Evolutionary conservation across 2,797 vertebrate species (phyloP).

Genomic region (Coracias cyanogaster): DNA sequence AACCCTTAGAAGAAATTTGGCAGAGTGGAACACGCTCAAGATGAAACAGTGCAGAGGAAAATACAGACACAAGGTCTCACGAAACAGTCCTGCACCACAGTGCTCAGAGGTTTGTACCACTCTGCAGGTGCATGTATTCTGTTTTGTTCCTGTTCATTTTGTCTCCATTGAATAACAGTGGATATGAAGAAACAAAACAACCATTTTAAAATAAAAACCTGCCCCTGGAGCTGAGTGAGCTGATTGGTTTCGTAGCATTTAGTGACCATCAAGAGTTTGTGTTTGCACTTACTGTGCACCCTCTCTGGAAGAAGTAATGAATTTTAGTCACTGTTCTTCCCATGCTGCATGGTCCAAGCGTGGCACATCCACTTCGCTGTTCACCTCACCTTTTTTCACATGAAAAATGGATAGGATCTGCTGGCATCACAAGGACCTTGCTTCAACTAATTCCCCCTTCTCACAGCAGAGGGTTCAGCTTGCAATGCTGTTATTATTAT

Average conservation of each 20-base stretch:
- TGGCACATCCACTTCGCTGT: not conserved
- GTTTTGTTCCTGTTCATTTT: not conserved
- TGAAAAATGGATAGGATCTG: not conserved
- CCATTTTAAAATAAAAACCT: not conserved
- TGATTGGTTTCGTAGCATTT: fast-evolving
- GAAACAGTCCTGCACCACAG: not conserved
- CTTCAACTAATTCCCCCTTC: not conserved
- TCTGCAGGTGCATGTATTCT: not conserved
- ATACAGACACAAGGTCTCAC: not conserved
- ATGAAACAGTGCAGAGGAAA: not conserved
- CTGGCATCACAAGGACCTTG: not conserved
- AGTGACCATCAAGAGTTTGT: not conserved
- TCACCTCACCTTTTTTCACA: not conserved
- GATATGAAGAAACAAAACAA: not conserved
- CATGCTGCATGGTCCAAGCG: fast-evolving
- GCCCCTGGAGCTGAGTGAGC: not conserved
- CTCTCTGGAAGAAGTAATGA: not conserved
- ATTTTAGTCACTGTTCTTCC: not conserved
- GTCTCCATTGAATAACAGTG: not conserved
- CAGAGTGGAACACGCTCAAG: not conserved
- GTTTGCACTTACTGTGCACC: too few relatives aligned
- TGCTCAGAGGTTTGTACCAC: not conserved
- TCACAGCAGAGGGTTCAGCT: not conserved
- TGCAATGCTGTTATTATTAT: not conserved
- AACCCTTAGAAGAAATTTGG: conserved; percentile 16